These are phyloP conservation scores for human (Homo sapiens) DNA, from an alignment of 2,113 vertebrate species.

Conservation along the genomic window GRCh38 chr4:73034001-73034500, in stretches of 20 bases:
- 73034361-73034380: too few species aligned
- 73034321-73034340: too few species aligned
- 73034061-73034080: neutral
- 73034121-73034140: neutral
- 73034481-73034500: too few species aligned
- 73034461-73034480: too few species aligned
- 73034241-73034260: neutral
- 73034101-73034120: neutral
- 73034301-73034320: too few species aligned
- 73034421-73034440: too few species aligned
- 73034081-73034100: neutral
- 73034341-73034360: too few species aligned
- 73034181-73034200: neutral
- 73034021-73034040: neutral
- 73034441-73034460: too few species aligned
- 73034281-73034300: too few species aligned
- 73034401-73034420: too few species aligned
- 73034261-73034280: neutral
- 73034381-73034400: too few species aligned
- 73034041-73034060: neutral
- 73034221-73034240: neutral
- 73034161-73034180: neutral
- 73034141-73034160: neutral
- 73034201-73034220: neutral
- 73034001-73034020: neutral